A percentile compares a stretch with the other conserved stretches of the same genome.
Evolutionary conservation across 2,888 invertebrate genomes (phyloP).

Genomic region (Mimumesa dahlbomi): DNA sequence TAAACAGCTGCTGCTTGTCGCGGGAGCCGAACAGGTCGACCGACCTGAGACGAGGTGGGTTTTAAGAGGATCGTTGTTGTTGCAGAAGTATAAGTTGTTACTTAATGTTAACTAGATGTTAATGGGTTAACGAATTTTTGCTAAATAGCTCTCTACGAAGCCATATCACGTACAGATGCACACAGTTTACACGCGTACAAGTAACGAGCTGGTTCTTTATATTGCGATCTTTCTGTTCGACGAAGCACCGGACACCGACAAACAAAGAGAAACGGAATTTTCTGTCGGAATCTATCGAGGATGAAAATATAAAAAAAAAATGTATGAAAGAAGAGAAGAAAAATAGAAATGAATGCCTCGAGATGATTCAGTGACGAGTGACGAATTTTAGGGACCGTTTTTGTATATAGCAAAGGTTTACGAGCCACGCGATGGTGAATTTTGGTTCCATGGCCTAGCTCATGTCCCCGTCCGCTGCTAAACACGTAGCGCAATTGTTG

Average conservation of each 20-base stretch:
- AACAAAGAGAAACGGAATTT: neutral
- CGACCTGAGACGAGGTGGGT: constrained; percentile 18
- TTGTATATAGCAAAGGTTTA: constrained; percentile 57
- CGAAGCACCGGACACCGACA: constrained; percentile 13
- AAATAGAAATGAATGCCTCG: constrained; percentile 4
- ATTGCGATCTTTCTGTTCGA: constrained; percentile 18
- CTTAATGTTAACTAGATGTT: constrained; percentile 71
- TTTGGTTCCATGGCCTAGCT: constrained; percentile 57
- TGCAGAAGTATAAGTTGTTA: constrained; percentile 75
- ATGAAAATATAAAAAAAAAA: neutral
- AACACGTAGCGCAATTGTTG: constrained; percentile 51
- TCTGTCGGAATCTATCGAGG: constrained; percentile 7
- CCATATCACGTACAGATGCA: constrained; percentile 38
- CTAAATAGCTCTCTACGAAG: constrained; percentile 62
- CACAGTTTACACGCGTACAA: constrained; percentile 19
- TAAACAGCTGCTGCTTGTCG: constrained; percentile 19
- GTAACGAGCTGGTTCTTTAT: constrained; percentile 7
- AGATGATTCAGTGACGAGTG: constrained; percentile 19
- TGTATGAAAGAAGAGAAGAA: neutral
- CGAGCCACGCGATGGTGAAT: constrained; percentile 37
- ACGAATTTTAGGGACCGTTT: constrained; percentile 43
- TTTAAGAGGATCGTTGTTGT: constrained; percentile 69
- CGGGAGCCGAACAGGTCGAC: constrained; percentile 5
- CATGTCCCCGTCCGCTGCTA: constrained; percentile 56
- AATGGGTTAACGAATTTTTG: constrained; percentile 62